Evolutionary conservation across 2,113 vertebrate species (phyloP).

Genomic region (Chamaetylas fuelleborni): DNA sequence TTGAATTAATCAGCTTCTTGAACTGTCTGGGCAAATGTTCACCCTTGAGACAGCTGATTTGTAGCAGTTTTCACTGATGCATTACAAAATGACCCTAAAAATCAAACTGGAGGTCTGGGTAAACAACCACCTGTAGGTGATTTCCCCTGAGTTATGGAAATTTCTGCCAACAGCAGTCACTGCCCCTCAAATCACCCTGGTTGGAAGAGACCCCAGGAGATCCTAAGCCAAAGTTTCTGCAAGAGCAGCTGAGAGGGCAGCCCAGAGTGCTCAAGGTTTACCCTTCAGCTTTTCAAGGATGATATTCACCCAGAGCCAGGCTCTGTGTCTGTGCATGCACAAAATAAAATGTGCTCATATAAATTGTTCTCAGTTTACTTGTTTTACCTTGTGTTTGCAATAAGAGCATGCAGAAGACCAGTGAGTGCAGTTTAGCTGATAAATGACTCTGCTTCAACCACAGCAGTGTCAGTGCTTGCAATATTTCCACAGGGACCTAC

Average conservation of each 20-base stretch:
- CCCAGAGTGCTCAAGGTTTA: background rate
- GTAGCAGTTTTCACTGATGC: background rate
- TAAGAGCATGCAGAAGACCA: background rate
- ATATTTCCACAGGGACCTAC: background rate
- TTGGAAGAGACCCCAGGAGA: background rate
- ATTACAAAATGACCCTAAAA: background rate
- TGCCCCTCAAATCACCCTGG: background rate
- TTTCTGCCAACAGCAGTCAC: background rate
- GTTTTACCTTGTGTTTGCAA: background rate
- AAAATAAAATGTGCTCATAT: background rate
- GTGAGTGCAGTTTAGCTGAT: background rate
- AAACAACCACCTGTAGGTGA: background rate
- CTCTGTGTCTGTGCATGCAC: rapidly evolving
- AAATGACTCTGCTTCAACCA: background rate
- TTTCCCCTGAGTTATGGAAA: background rate
- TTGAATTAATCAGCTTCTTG: background rate
- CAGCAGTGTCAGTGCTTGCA: background rate
- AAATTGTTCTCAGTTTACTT: background rate
- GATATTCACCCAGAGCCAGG: background rate
- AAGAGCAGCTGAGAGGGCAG: background rate
- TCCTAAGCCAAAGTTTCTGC: background rate
- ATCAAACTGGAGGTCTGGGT: background rate
- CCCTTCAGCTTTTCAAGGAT: background rate
- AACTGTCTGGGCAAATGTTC: background rate
- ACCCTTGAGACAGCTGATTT: background rate